Conservation (phyloP, 1,140 invertebrate species). For the Bathynomus jamesi region DNA sequence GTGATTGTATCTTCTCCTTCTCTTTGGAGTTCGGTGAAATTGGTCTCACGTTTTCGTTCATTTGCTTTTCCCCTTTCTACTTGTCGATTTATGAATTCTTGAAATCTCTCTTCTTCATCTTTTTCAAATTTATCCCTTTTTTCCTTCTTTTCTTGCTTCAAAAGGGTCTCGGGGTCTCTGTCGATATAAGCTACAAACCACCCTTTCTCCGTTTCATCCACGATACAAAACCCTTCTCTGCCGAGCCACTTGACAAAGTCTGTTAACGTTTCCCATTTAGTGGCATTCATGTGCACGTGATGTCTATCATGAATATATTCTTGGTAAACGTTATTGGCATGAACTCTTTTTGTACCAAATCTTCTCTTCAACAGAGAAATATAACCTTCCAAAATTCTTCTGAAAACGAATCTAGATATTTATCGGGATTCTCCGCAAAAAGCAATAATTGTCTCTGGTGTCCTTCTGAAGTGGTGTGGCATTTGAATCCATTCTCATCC, state of each 20-base stretch:
- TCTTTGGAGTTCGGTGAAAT: constrained; percentile 63
- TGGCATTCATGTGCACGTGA: constrained; percentile 98
- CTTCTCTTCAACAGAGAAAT: constrained; percentile 71
- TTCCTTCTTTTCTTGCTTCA: constrained; percentile 62
- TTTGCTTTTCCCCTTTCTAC: constrained; percentile 38
- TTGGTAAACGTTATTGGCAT: constrained; percentile 95
- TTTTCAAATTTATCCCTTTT: constrained; percentile 91
- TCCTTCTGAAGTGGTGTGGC: constrained; percentile 93
- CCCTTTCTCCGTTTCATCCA: constrained; percentile 97
- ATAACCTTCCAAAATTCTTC: constrained; percentile 76
- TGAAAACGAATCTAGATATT: constrained; percentile 88
- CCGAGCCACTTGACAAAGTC: constrained; percentile 94
- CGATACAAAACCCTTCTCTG: constrained; percentile 75
- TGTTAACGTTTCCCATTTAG: constrained; percentile 90
- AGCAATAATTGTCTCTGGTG: constrained; percentile 93
- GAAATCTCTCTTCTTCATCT: constrained; percentile 81
- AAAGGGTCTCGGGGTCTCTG: constrained; percentile 83
- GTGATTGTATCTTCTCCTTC: constrained; percentile 62
- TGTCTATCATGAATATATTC: constrained; percentile 90
- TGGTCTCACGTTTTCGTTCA: constrained; percentile 43
- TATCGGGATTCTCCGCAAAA: constrained; percentile 88
- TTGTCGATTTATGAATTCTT: constrained; percentile 78
- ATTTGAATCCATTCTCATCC: constrained; percentile 99
- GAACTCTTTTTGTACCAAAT: constrained; percentile 87
- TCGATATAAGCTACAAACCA: constrained; percentile 97